Evolutionary conservation across 2,888 invertebrate genomes (phyloP).

Genomic region (Criorhina ranunculi): DNA sequence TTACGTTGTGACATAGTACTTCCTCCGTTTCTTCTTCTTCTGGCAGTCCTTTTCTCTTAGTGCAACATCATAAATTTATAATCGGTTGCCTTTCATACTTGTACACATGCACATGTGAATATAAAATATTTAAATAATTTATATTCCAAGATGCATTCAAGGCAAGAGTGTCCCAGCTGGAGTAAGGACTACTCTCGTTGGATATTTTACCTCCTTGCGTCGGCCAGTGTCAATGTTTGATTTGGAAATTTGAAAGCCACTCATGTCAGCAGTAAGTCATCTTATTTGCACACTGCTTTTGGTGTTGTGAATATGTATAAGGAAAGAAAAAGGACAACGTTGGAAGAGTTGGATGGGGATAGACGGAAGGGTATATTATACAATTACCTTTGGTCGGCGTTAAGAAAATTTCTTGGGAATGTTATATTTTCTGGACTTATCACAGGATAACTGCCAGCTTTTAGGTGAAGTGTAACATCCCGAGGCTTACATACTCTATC

Average conservation of each 20-base stretch:
- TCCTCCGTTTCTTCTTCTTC: conserved; percentile 10
- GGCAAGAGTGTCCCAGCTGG: not conserved
- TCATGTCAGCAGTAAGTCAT: conserved; percentile 22
- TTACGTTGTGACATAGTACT: conserved; percentile 36
- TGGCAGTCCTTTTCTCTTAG: not conserved
- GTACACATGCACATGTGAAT: conserved; percentile 27
- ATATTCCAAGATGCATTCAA: conserved; percentile 49
- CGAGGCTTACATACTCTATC: conserved; percentile 87
- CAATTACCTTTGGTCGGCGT: conserved; percentile 84
- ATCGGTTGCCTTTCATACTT: conserved; percentile 4
- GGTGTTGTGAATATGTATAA: not conserved
- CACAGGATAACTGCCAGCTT: conserved; percentile 93
- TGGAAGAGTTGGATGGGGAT: not conserved
- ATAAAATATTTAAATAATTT: conserved; percentile 66
- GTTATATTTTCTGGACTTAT: conserved; percentile 92
- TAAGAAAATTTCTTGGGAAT: conserved; percentile 89
- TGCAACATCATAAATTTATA: conserved; percentile 59
- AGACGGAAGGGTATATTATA: not conserved
- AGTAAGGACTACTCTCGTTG: conserved; percentile 14
- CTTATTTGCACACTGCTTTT: conserved; percentile 10
- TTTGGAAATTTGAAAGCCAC: conserved; percentile 35
- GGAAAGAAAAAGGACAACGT: not conserved
- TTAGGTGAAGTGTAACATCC: conserved; percentile 89
- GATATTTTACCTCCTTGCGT: conserved; percentile 23
- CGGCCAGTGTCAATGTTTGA: conserved; percentile 57